Evolutionary conservation across 2,113 vertebrate species (phyloP).

Genomic region (Prietella phreatophila): DNA sequence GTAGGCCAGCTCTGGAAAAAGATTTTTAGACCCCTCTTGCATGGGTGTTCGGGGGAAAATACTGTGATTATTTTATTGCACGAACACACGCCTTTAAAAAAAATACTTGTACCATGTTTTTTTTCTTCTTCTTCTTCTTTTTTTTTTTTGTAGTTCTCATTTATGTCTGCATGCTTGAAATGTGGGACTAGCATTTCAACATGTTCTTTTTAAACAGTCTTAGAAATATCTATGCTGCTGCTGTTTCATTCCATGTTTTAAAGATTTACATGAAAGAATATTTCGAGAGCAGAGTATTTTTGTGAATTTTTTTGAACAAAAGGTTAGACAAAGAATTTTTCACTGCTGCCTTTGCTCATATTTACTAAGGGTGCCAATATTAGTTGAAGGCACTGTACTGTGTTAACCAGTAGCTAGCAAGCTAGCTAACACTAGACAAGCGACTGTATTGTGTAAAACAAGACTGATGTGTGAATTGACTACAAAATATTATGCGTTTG

Average conservation of each 20-base stretch:
- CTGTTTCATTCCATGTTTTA: slow-evolving; percentile 37
- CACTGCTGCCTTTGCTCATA: too few species aligned
- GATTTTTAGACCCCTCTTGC: not conserved
- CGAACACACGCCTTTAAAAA: not conserved
- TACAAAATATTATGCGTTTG: too few species aligned
- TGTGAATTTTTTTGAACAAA: too few species aligned
- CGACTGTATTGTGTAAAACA: not conserved
- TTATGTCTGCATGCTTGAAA: slow-evolving; percentile 33
- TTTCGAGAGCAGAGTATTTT: not conserved
- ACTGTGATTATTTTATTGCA: slow-evolving; percentile 3
- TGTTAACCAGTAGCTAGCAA: not conserved
- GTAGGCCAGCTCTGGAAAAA: not conserved
- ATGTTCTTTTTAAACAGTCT: slow-evolving; percentile 6
- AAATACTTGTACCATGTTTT: not conserved
- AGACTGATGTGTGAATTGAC: not conserved
- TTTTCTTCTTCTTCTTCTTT: not conserved
- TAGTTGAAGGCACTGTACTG: not conserved
- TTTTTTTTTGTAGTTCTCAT: slow-evolving; percentile 9
- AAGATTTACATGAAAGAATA: slow-evolving; percentile 26
- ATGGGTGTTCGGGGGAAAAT: not conserved
- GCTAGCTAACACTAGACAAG: not conserved
- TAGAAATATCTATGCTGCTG: slow-evolving; percentile 24
- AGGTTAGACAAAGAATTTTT: too few species aligned
- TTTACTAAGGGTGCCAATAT: too few species aligned
- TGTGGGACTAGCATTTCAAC: slow-evolving; percentile 35